Percentiles rank a stretch among this genome's conserved stretches.
phyloP scores from a whole-genome alignment of 2,797 vertebrate genomes.

The Sylvilagus floridanus region DNA sequence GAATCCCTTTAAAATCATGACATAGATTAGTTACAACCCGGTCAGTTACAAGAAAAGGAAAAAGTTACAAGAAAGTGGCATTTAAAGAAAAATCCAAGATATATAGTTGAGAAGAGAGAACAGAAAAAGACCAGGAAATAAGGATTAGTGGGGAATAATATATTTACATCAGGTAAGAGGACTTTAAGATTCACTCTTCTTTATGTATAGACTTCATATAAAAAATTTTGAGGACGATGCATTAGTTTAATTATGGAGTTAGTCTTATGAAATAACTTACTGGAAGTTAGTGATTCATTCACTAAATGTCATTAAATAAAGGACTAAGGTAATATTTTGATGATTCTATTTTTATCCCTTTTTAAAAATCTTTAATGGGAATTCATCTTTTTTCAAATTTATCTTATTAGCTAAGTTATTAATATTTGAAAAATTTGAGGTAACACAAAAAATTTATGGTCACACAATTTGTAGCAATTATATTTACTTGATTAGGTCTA shows the following conservation, averaged over 20 bases:
- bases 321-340: slow-evolving; percentile 4
- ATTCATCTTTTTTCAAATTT: slow-evolving; percentile 18
- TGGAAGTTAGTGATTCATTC: slow-evolving; percentile 57
- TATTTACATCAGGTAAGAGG: not conserved
- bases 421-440: slow-evolving; percentile 31
- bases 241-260: not conserved
- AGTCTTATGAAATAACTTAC: slow-evolving; percentile 43
- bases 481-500: slow-evolving; percentile 18
- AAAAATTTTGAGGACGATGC: not conserved
- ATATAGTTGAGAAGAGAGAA: not conserved
- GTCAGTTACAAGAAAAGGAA: not conserved
- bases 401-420: not conserved
- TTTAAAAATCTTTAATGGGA: slow-evolving; percentile 52
- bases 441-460: slow-evolving; percentile 27
- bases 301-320: slow-evolving; percentile 53
- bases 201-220: not conserved
- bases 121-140: not conserved
- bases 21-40: not conserved
- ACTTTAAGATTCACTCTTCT: not conserved
- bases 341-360: not conserved
- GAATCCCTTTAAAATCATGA: slow-evolving; percentile 5
- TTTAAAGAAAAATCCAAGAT: slow-evolving; percentile 51
- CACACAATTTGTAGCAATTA: slow-evolving; percentile 10
- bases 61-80: slow-evolving; percentile 30
- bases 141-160: not conserved